A percentile compares a stretch with the other conserved stretches of the same genome.
Conservation (phyloP, 1,140 invertebrate species). For the Kradibia gibbosae region DNA sequence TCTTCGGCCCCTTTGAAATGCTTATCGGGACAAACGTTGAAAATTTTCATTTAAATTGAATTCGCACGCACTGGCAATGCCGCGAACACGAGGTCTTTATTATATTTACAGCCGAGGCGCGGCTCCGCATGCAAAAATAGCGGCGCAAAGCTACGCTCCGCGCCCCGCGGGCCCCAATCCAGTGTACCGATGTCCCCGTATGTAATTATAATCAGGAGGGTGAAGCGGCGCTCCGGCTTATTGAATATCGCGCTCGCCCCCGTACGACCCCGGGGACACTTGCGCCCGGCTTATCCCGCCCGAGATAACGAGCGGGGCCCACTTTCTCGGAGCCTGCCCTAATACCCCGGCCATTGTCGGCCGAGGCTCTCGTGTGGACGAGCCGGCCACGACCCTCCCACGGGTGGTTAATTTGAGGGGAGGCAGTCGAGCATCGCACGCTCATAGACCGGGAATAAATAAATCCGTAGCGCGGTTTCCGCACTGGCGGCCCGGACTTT, state of each 20-base stretch:
- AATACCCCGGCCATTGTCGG: conserved; percentile 48
- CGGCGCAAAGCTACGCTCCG: not conserved
- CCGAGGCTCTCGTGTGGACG: conserved; percentile 19
- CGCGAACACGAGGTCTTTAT: not conserved
- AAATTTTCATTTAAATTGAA: not conserved
- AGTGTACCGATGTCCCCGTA: not conserved
- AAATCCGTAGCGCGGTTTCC: conserved; percentile 26
- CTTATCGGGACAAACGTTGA: no score
- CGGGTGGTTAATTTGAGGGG: not conserved
- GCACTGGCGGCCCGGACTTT: conserved; percentile 22
- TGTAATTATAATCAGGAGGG: conserved; percentile 1
- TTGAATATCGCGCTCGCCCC: conserved; percentile 54
- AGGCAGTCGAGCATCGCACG: not conserved
- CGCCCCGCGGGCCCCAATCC: not conserved
- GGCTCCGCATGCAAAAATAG: not conserved
- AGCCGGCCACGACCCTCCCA: not conserved
- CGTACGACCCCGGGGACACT: conserved; percentile 53
- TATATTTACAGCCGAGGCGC: not conserved
- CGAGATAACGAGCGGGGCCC: conserved; percentile 50
- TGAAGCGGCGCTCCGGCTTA: conserved; percentile 54
- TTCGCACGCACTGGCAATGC: not conserved
- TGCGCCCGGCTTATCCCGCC: conserved; percentile 54
- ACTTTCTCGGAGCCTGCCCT: conserved; percentile 46
- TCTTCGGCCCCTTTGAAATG: no score
- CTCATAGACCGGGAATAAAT: conserved; percentile 38